Conservation (phyloP, 2,888 invertebrate species). For the Allacma fusca region DNA sequence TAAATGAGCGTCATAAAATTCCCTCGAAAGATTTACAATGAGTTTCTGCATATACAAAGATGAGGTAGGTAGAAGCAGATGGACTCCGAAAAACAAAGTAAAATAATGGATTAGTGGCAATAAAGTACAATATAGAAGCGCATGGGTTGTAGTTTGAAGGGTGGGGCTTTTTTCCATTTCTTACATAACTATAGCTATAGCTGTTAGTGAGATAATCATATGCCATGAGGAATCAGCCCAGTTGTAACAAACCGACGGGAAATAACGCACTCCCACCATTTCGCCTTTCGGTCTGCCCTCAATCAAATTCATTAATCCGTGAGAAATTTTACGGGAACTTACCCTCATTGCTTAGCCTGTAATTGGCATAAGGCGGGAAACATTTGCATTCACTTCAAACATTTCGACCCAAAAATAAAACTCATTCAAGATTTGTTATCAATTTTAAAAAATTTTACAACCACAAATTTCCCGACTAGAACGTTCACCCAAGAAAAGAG, state of each 20-base stretch:
- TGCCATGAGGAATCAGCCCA: background rate
- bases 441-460: background rate
- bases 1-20: no score
- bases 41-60: no score
- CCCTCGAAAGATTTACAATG: no score
- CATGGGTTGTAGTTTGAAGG: conserved; percentile 56
- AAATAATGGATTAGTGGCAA: background rate
- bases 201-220: background rate
- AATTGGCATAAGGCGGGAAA: no score
- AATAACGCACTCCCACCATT: background rate
- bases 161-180: conserved; percentile 51
- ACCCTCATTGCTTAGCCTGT: no score
- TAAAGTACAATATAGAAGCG: conserved; percentile 43
- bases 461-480: no score
- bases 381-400: background rate
- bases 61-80: no score
- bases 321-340: no score
- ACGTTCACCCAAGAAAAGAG: no score
- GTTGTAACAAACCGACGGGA: background rate
- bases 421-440: background rate
- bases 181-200: background rate
- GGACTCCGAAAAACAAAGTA: background rate
- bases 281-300: no score
- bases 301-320: no score
- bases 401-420: background rate